Percentiles rank a stretch among this genome's conserved stretches.
Conservation (phyloP, 2,797 vertebrate genomes). For the Halcyon chelicuti region DNA sequence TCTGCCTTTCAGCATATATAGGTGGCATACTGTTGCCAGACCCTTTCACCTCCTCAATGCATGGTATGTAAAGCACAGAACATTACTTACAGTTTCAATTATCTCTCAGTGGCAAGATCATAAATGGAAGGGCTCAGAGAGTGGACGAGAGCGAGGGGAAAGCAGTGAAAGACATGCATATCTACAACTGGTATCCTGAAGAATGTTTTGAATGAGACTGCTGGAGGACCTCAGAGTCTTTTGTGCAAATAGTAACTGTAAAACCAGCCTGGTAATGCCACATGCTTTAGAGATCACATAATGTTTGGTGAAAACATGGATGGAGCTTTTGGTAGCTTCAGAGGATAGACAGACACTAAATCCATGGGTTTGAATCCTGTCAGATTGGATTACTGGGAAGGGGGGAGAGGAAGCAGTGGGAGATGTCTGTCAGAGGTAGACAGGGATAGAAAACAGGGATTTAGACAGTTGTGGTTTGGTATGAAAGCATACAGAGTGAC, state of each 20-base stretch:
- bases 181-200: background rate
- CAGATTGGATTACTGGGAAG: background rate
- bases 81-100: background rate
- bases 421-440: background rate
- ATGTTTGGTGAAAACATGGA: background rate
- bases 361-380: background rate
- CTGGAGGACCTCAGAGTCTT: background rate
- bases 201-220: background rate
- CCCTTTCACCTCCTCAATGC: background rate
- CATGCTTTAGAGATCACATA: background rate
- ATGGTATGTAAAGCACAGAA: background rate
- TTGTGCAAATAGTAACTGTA: background rate
- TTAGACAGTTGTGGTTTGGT: background rate
- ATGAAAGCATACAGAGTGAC: background rate
- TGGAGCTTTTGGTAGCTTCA: background rate
- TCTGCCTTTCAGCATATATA: background rate
- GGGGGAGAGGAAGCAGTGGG: background rate
- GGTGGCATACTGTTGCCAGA: background rate
- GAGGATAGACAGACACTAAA: background rate
- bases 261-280: background rate
- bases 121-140: background rate
- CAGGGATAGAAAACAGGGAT: background rate
- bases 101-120: rapidly evolving
- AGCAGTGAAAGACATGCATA: background rate
- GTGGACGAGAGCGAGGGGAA: background rate